Percentiles rank a stretch among this genome's conserved stretches.
Evolutionary conservation across 2,113 vertebrate genomes (phyloP).

Genomic region (Brachyistius frenatus): DNA sequence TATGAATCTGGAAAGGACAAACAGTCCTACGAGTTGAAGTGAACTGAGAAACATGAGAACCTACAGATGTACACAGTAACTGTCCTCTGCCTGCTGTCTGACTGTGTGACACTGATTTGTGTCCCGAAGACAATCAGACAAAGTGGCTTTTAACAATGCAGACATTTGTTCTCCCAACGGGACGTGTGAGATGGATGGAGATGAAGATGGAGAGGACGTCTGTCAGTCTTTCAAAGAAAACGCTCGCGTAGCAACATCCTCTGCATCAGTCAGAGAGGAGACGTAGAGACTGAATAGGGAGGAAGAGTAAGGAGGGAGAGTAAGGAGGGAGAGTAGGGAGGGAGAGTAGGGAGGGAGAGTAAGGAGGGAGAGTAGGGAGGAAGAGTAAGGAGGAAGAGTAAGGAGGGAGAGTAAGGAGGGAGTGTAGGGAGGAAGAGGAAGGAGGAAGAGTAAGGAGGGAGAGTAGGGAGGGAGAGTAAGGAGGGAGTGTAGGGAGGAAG

Average conservation of each 20-base stretch:
- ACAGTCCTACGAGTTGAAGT: not conserved
- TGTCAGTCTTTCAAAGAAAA: conserved; percentile 59
- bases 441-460: conserved; percentile 22
- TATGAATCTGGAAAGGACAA: not conserved
- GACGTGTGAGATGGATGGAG: conserved; percentile 60
- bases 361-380: conserved; percentile 26
- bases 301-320: conserved; percentile 30
- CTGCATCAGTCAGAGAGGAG: conserved; percentile 28
- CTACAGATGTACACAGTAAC: not conserved
- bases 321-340: conserved; percentile 23
- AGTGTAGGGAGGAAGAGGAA: conserved; percentile 32
- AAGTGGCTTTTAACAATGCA: conserved; percentile 52
- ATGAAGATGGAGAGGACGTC: conserved; percentile 52
- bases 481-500: conserved; percentile 26
- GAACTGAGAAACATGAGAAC: conserved; percentile 17
- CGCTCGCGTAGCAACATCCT: conserved; percentile 21
- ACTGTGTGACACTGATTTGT: conserved; percentile 52
- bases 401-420: conserved; percentile 30
- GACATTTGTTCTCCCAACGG: conserved; percentile 56
- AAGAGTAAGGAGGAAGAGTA: conserved; percentile 29
- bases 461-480: conserved; percentile 22
- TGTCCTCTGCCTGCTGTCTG: conserved; percentile 2
- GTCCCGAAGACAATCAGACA: conserved; percentile 47
- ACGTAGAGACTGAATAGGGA: conserved; percentile 25
- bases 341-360: conserved; percentile 37